Evolutionary conservation across 2,888 invertebrate genomes (phyloP), one percentile per base, ranked within the genome.

Genomic region (Phragmatobia fuliginosa): DNA sequence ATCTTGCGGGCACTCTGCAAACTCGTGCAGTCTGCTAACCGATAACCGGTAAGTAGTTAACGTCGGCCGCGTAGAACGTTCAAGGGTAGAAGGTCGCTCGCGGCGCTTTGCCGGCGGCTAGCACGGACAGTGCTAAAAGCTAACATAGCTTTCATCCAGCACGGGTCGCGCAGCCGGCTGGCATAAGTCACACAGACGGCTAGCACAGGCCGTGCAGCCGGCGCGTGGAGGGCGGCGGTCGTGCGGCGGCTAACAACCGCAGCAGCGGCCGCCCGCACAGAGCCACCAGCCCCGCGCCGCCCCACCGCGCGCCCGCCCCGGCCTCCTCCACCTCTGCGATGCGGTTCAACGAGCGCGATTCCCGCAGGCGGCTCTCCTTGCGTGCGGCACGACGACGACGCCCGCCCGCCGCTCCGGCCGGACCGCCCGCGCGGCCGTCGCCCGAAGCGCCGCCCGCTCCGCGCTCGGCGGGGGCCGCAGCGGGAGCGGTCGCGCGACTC

Each of bases 311-410:
- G 65, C 90, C 90, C 71, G 87, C 89, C 62, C 76, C 76, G 68
- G 96, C 97, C 89, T 98, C 98, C 90, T 98, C 97, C 78, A 98
- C 98, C 93, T 98, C 98, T 25, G 98, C 98, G 77, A 98, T 98
- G 76, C 98, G 96, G 90, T 98, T 98, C 73, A 98, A 92, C 36
- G 98, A 98, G 87, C 98, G 98, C 81, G 97, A 98, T 92, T 98
- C 98, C 16, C 98, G 96, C 69, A 98, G 91, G 5, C 94, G 90
- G 75, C 90, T 90, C 87, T 94, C 94, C 76, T 96, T 93, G 72
- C 93, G 89, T 18, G 92, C 92, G 41, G 92, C 92, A 66, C 94
- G 91, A 3, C 93, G 87, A 38, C 93, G 87, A 56, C 93, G 88
- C 10, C 90, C 89, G 7, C 74, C 86, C 67, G 76, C 80, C 49